Percentiles rank a stretch among this genome's conserved stretches.
These are phyloP conservation scores for Nezara viridula DNA, from an alignment of 2,888 invertebrate genomes.

Conservation along the genomic window DNA sequence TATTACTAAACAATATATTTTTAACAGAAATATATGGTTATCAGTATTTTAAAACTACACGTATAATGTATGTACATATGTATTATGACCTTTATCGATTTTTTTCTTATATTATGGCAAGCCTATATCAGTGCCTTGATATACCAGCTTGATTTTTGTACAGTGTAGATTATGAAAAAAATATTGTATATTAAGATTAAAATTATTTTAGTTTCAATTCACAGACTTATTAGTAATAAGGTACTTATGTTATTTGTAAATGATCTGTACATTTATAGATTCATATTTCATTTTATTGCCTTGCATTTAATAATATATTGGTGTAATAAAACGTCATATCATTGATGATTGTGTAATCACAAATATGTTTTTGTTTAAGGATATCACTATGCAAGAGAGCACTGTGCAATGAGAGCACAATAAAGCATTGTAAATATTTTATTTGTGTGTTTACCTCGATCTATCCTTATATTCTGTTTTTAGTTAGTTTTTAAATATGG, in stretches of 20 bases:
- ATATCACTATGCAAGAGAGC: constrained; percentile 15
- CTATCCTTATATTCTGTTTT: too few species aligned
- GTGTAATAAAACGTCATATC: neutral
- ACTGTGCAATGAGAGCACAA: neutral
- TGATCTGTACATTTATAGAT: constrained; percentile 50
- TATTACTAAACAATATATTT: neutral
- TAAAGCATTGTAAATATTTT: constrained; percentile 7
- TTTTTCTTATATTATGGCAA: neutral
- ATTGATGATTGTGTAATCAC: constrained; percentile 5
- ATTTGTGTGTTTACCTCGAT: neutral
- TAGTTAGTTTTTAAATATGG: too few species aligned
- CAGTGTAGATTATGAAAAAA: constrained; percentile 48
- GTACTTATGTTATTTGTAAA: constrained; percentile 47
- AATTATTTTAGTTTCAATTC: constrained; percentile 25
- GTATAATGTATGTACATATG: constrained; percentile 47
- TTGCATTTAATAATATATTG: neutral
- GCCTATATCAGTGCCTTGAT: neutral
- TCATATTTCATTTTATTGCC: neutral
- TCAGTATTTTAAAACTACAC: constrained; percentile 51
- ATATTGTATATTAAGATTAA: neutral
- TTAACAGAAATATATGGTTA: constrained; percentile 26
- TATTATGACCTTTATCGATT: neutral
- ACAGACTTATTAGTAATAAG: constrained; percentile 54
- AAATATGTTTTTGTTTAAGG: neutral
- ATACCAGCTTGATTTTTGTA: constrained; percentile 21